phyloP scores from a whole-genome alignment of 2,888 invertebrate genomes.

The Lasius platythorax region DNA sequence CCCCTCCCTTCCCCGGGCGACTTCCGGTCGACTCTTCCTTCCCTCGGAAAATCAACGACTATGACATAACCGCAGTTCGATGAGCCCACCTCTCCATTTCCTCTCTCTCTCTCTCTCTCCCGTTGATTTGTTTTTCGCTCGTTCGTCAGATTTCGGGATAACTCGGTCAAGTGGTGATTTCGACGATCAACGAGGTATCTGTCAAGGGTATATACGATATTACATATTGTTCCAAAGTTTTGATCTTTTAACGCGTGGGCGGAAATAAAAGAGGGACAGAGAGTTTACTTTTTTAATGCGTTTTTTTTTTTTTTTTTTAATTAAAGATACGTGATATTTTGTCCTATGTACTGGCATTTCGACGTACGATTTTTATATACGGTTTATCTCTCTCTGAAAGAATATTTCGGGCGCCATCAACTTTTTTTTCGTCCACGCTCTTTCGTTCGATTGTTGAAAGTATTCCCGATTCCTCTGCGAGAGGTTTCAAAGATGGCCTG shows the following conservation, averaged over 20 bases:
- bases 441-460: conserved; percentile 11
- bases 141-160: conserved; percentile 15
- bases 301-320: background rate
- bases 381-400: background rate
- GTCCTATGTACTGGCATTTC: background rate
- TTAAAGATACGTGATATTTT: background rate
- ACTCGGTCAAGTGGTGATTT: conserved; percentile 18
- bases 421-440: background rate
- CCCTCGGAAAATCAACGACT: conserved; percentile 74
- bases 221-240: background rate
- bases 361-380: background rate
- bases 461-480: conserved; percentile 8
- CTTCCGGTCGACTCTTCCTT: conserved; percentile 62
- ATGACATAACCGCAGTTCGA: conserved; percentile 49
- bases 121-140: conserved; percentile 38
- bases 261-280: background rate
- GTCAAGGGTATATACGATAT: background rate
- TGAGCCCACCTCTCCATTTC: conserved; percentile 21
- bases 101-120: background rate
- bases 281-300: background rate
- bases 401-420: conserved; percentile 22
- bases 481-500: background rate
- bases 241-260: background rate
- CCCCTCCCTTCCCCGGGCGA: background rate
- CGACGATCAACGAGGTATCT: background rate